Evolutionary conservation across 2,888 invertebrate species (phyloP).

Genomic region (Phaedon cochleariae): DNA sequence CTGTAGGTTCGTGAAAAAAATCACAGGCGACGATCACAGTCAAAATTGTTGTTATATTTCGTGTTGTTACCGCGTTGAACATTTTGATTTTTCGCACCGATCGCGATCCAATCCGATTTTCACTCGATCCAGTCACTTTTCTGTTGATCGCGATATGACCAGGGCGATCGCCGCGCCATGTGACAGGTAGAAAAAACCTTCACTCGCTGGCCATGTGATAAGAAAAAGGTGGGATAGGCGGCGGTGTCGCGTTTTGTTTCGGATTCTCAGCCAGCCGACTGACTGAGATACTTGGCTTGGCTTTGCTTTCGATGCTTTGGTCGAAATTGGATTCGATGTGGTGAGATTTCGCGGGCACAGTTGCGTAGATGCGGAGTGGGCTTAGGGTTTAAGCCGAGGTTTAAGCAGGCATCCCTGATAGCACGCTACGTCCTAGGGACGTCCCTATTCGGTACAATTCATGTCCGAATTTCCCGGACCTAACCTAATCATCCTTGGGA

Average conservation of each 20-base stretch:
- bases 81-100: background rate
- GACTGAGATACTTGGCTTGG: conserved; percentile 14
- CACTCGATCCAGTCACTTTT: conserved; percentile 38
- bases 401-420: too few species aligned
- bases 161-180: conserved; percentile 44
- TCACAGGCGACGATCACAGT: background rate
- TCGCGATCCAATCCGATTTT: conserved; percentile 7
- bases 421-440: too few species aligned
- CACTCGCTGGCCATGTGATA: conserved; percentile 43
- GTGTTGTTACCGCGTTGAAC: background rate
- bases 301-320: background rate
- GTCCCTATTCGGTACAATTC: too few species aligned
- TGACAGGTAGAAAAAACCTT: conserved; percentile 48
- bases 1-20: background rate
- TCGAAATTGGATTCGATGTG: conserved; percentile 5
- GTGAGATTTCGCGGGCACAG: conserved; percentile 25
- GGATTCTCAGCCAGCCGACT: conserved; percentile 14
- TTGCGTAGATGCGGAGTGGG: background rate
- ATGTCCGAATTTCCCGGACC: too few species aligned
- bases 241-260: conserved; percentile 11
- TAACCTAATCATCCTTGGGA: too few species aligned
- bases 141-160: conserved; percentile 27
- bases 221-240: conserved; percentile 45
- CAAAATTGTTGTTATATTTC: background rate
- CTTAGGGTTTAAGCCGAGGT: too few species aligned